Conservation (phyloP, 2,888 invertebrate genomes). For the Philopedon plagiatum region DNA sequence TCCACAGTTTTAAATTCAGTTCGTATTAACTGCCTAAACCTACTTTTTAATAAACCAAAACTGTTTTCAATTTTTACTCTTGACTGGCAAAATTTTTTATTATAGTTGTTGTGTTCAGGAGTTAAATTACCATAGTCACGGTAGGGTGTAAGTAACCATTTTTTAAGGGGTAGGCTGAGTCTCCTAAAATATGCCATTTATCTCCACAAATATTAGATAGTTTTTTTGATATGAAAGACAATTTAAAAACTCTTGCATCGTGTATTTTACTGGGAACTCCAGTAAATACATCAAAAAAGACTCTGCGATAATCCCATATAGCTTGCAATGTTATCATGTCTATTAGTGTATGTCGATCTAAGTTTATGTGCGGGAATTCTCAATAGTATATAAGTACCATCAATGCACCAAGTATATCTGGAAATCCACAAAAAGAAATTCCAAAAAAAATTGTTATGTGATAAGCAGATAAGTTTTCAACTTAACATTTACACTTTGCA, state of each 20-base stretch:
- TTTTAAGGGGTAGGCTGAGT: conserved; percentile 56
- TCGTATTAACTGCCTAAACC: conserved; percentile 52
- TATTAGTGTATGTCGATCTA: conserved; percentile 60
- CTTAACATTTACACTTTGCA: too few species aligned
- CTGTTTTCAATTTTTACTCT: conserved; percentile 61
- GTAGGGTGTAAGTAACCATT: conserved; percentile 57
- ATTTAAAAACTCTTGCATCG: conserved; percentile 55
- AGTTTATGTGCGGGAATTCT: conserved; percentile 16
- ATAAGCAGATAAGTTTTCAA: conserved; percentile 47
- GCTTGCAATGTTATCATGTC: conserved; percentile 60
- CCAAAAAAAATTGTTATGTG: conserved; percentile 57
- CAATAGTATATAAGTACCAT: conserved; percentile 17
- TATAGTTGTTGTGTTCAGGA: conserved; percentile 54
- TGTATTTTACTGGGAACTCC: conserved; percentile 60
- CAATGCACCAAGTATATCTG: conserved; percentile 6
- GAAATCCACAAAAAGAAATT: conserved; percentile 52
- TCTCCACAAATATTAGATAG: conserved; percentile 51
- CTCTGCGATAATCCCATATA: conserved; percentile 57
- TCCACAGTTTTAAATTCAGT: conserved; percentile 43
- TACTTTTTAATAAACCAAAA: conserved; percentile 58
- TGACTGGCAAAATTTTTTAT: conserved; percentile 56
- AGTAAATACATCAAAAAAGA: conserved; percentile 58
- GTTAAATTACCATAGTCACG: conserved; percentile 57
- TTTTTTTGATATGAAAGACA: conserved; percentile 52
- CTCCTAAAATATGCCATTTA: conserved; percentile 57